Evolutionary conservation across 2,888 invertebrate species (phyloP), one percentile per base, ranked within the genome.

Genomic region (Yponomeuta cagnagella): DNA sequence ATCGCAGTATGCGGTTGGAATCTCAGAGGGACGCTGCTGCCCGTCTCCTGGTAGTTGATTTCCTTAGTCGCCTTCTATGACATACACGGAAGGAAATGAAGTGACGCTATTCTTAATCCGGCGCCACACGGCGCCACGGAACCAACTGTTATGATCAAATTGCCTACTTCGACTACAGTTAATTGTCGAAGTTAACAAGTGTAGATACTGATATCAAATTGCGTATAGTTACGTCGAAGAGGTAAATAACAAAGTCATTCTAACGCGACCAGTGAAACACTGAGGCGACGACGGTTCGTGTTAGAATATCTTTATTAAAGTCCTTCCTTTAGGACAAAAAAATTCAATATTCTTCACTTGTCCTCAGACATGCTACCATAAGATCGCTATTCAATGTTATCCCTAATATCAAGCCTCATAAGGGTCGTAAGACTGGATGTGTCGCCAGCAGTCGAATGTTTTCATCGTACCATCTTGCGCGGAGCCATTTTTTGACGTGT

Each of bases 401-500:
- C 15, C 52, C 15, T 58, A 6, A 58, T 58, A 12, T 58, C 52
- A 15, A 58, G 15, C 15, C 52, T 15, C 12, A 58, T 58, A 58
- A 58, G 15, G 3, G 52, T 58, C 15, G 15, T 58, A 58, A 58
- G 15, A 15, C 15, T 58, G 52, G 5, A 58, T 58, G 52, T 58
- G 3, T 58, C 15, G 52, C 52, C 52, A 58, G 52, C 52, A 12
- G 52, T 58, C 52, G 52, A 58, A 58, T 72, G 74, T 72, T 73
- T 73, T 72, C 74, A 72, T 73, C 72, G 72, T 23, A 72, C 72
- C 72, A 71, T 70, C 71, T 74, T 58, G 52, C 52, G 52, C 15
- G 74, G 73, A 73, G 72, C 69, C 71, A 70, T 76, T 77, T 72
- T 80, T 81, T 78, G 77, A 76, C 77, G 71, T 73, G 77, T 78